Conservation (phyloP, 2,113 vertebrate species). For the Tapirus terrestris region DNA sequence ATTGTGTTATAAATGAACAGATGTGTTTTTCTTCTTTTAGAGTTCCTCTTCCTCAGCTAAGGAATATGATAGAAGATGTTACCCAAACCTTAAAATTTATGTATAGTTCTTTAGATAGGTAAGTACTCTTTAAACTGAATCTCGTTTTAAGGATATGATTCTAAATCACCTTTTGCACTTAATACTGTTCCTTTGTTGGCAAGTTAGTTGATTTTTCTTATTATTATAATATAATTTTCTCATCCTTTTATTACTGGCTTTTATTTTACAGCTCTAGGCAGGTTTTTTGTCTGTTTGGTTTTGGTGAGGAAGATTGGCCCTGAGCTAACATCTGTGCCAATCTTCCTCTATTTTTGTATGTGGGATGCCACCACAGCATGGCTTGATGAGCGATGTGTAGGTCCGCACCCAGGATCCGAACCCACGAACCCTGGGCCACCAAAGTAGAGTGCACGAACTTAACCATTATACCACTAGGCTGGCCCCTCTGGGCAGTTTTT, state of each 20-base stretch:
- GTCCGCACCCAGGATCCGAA: too few relatives aligned
- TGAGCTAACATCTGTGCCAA: too few relatives aligned
- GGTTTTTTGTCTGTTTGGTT: background rate
- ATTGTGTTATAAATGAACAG: conserved; percentile 27
- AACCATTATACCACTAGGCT: too few relatives aligned
- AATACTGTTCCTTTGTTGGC: background rate
- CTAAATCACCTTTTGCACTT: background rate
- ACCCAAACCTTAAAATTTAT: conserved; percentile 94
- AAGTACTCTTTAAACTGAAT: conserved; percentile 69
- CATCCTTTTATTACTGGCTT: background rate
- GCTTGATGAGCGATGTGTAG: too few relatives aligned
- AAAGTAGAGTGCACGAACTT: too few relatives aligned
- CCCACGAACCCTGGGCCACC: too few relatives aligned
- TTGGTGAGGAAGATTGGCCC: too few relatives aligned
- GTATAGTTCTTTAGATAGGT: conserved; percentile 95
- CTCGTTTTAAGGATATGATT: conserved; percentile 49
- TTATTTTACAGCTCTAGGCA: background rate
- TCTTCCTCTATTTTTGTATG: too few relatives aligned
- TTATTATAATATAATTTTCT: background rate
- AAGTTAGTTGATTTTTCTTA: background rate
- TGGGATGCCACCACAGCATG: too few relatives aligned
- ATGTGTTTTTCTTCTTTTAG: conserved; percentile 77
- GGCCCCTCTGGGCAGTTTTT: background rate
- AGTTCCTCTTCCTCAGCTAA: conserved; percentile 93
- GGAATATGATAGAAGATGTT: conserved; percentile 90